These are phyloP conservation scores for Chelonus formosanus DNA, from an alignment of 2,888 invertebrate genomes.

Conservation along the genomic window DNA sequence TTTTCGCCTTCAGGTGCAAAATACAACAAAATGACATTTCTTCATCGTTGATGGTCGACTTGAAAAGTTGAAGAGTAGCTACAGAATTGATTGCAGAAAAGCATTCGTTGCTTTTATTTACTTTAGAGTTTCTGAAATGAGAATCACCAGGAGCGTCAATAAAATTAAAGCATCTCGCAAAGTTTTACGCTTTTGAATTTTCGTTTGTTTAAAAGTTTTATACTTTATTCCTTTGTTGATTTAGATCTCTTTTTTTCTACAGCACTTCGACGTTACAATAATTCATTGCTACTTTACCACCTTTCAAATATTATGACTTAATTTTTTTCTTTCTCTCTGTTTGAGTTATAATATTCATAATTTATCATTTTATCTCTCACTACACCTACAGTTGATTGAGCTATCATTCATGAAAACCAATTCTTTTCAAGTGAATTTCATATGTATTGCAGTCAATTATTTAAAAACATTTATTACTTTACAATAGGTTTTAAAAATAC, in stretches of 20 bases:
- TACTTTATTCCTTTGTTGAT: not conserved
- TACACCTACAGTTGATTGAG: too few relatives aligned
- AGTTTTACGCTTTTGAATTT: conserved; percentile 18
- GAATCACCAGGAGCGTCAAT: conserved; percentile 21
- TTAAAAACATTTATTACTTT: too few relatives aligned
- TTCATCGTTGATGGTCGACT: conserved; percentile 12
- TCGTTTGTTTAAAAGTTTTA: conserved; percentile 16
- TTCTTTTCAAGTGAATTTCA: too few relatives aligned
- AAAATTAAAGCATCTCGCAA: conserved; percentile 16
- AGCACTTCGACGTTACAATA: not conserved
- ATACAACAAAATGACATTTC: conserved; percentile 6
- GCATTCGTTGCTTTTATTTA: conserved; percentile 24
- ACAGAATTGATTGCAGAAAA: conserved; percentile 19
- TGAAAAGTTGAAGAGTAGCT: conserved; percentile 12
- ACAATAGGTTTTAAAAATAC: too few relatives aligned
- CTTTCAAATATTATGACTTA: too few relatives aligned
- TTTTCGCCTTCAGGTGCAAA: conserved; percentile 4
- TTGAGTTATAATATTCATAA: too few relatives aligned
- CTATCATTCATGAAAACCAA: too few relatives aligned
- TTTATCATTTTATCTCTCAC: too few relatives aligned
- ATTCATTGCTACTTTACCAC: not conserved
- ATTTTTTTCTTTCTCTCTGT: too few relatives aligned
- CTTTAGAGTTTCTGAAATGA: conserved; percentile 10
- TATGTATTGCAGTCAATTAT: too few relatives aligned
- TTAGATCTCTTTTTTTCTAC: not conserved